phyloP scores from a whole-genome alignment of 2,113 vertebrate species.

The Erythrocercus mccallii region DNA sequence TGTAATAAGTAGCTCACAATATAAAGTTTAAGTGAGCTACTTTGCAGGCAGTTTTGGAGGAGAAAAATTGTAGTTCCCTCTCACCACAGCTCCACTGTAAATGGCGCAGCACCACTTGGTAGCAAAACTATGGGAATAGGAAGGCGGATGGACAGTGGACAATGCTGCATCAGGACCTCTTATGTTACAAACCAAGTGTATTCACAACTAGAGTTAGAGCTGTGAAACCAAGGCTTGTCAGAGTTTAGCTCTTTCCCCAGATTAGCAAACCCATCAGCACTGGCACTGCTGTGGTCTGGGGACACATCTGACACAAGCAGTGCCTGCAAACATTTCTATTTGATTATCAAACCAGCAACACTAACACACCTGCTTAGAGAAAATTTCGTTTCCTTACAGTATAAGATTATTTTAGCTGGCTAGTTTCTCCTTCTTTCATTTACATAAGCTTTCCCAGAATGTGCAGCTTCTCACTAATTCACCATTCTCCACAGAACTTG shows the following conservation, averaged over 20 bases:
- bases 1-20: not conserved
- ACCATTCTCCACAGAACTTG: not conserved
- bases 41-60: not conserved
- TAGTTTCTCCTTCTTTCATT: not conserved
- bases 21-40: not conserved
- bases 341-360: not conserved
- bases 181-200: not conserved
- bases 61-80: not conserved
- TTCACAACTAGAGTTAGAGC: not conserved
- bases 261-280: not conserved
- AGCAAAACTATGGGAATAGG: not conserved
- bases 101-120: not conserved
- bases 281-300: not conserved
- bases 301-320: not conserved
- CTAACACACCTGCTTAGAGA: not conserved
- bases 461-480: not conserved
- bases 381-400: not conserved
- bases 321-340: not conserved
- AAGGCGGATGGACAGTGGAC: not conserved
- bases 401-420: not conserved
- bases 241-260: not conserved
- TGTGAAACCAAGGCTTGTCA: not conserved
- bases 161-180: not conserved
- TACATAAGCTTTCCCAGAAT: not conserved
- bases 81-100: rapidly evolving